Evolutionary conservation across 2,888 invertebrate genomes (phyloP), one percentile per base, ranked within the genome.

Genomic region (Conistra vaccinii): DNA sequence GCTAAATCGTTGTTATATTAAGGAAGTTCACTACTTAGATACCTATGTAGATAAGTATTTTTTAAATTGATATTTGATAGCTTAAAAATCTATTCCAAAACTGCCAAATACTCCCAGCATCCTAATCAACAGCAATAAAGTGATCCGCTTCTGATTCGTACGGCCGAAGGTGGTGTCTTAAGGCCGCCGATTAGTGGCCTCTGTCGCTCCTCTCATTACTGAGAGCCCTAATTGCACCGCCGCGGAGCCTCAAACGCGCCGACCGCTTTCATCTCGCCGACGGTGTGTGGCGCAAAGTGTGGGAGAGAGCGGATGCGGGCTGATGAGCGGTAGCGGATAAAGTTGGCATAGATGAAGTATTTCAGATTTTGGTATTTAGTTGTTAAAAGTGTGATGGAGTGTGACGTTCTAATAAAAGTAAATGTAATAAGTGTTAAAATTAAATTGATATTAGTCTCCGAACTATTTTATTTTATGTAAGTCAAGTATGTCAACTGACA

Each of bases 141-240:
- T 83, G 85, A 83, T 85, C 80, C 81, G 85, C 87, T 88, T 85
- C 87, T 84, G 87, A 87, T 89, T 85, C 80, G 78, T 83, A 58
- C 75, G 68, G 67, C 77, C 78, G 68, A 72, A 80, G 83, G 79
- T 84, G 84, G 85, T 80, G 84, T 81, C 78, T 86, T 83, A 81
- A 85, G 87, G 82, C 85, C 73, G 89, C 89, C 94, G 95, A 95
- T 95, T 95, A 95, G 96, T 91, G 94, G 93, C 92, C 81, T 92
- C 94, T 95, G 95, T 95, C 96, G 95, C 93, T 92, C 89, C 93
- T 92, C 96, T 96, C 95, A 96, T 96, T 96, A 95, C 95, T 86
- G 91, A 88, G 91, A 85, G 91, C 91, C 95, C 94, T 96, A 95
- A 96, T 96, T 95, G 95, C 94, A 91, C 91, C 91, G 93, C 92